Conservation (phyloP, 2,113 vertebrate species). For the Ceuthmochares aereus region DNA sequence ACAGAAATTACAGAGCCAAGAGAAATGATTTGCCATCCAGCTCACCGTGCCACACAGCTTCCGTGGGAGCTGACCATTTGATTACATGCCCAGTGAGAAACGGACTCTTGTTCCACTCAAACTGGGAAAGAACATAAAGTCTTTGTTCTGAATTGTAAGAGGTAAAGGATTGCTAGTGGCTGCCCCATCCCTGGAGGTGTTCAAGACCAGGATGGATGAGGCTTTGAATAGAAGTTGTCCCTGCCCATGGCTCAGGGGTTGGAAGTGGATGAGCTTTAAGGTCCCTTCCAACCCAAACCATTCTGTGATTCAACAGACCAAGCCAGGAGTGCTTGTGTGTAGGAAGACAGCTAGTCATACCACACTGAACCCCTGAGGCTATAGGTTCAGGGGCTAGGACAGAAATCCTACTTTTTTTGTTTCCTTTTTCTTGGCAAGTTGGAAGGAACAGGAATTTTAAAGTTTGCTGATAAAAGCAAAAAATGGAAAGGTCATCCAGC, state of each 20-base stretch:
- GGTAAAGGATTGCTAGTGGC: background rate
- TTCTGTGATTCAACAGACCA: background rate
- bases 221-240: too few relatives aligned
- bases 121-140: background rate
- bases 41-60: background rate
- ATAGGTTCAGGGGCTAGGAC: background rate
- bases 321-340: background rate
- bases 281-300: too few relatives aligned
- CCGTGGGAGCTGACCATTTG: background rate
- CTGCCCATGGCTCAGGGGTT: too few relatives aligned
- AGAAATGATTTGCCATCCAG: background rate
- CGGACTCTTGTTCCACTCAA: background rate
- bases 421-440: background rate
- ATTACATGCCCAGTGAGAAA: background rate
- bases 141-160: background rate
- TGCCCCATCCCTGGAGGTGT: too few relatives aligned
- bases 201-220: too few relatives aligned
- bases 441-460: background rate
- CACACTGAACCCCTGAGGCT: background rate
- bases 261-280: too few relatives aligned
- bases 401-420: background rate
- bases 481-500: background rate
- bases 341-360: background rate
- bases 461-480: background rate
- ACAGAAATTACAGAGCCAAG: conserved; percentile 20